Percentiles rank a stretch among this genome's conserved stretches.
These are phyloP conservation scores for Holothuria leucospilota DNA, from an alignment of 53 echinoderm and acorn worm species.

Conservation along the genomic window DNA sequence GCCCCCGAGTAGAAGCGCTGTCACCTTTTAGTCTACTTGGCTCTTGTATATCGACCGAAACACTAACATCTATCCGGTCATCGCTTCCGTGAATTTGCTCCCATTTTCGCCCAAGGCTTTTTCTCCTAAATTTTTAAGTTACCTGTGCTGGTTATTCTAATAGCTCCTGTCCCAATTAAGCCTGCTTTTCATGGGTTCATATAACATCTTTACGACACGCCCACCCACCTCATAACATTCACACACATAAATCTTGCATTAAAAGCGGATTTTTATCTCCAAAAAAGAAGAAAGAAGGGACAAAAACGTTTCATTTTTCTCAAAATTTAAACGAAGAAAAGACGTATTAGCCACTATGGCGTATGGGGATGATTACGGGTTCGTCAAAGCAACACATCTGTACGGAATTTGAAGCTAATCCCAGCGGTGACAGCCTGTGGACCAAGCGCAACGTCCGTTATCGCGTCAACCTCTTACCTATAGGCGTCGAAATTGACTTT, in stretches of 20 bases:
- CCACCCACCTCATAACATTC: slow-evolving; percentile 10
- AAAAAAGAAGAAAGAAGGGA: neutral
- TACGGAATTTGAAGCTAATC: slow-evolving; percentile 23
- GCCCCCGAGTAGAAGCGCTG: neutral
- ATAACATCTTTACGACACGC: neutral
- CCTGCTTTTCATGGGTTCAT: neutral
- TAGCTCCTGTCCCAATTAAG: slow-evolving; percentile 4
- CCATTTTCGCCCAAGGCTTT: slow-evolving; percentile 3
- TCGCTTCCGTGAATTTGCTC: slow-evolving; percentile 17
- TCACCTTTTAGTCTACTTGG: slow-evolving; percentile 18
- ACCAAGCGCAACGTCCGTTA: neutral
- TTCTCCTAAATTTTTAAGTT: neutral
- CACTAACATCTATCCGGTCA: slow-evolving; percentile 38
- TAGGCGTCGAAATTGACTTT: slow-evolving; percentile 24
- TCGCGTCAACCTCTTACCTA: neutral
- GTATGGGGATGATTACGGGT: slow-evolving; percentile 36
- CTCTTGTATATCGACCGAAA: slow-evolving; percentile 13
- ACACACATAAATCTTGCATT: slow-evolving; percentile 44
- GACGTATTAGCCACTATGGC: neutral
- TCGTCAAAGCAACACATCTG: slow-evolving; percentile 3
- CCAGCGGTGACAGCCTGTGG: slow-evolving; percentile 15
- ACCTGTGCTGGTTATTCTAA: neutral
- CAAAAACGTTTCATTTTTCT: too few species aligned
- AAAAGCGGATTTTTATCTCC: slow-evolving; percentile 2
- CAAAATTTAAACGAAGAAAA: too few species aligned